phyloP scores from a whole-genome alignment of 2,888 invertebrate genomes.

The Abrostola triplasia region DNA sequence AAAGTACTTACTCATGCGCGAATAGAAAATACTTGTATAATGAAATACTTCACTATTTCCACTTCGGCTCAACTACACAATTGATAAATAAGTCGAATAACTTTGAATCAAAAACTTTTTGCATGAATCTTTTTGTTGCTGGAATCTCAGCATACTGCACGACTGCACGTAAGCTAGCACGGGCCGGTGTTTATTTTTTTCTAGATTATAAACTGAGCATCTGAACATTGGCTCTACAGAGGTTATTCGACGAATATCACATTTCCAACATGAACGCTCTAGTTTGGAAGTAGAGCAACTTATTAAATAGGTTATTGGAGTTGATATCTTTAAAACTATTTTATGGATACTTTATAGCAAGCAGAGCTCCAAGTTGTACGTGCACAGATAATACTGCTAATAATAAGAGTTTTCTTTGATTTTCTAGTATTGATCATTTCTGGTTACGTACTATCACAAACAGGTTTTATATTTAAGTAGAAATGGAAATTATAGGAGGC shows the following conservation, averaged over 20 bases:
- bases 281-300: conserved; percentile 46
- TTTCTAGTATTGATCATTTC: conserved; percentile 5
- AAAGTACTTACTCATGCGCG: conserved; percentile 64
- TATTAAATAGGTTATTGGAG: conserved; percentile 39
- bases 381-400: background rate
- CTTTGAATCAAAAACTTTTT: conserved; percentile 47
- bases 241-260: conserved; percentile 35
- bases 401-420: background rate
- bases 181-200: conserved; percentile 22
- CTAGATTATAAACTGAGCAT: conserved; percentile 20
- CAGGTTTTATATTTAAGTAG: conserved; percentile 88
- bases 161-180: conserved; percentile 5
- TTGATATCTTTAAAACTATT: conserved; percentile 39
- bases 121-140: conserved; percentile 34
- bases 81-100: conserved; percentile 58
- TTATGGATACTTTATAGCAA: conserved; percentile 27
- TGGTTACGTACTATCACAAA: conserved; percentile 43
- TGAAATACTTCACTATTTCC: conserved; percentile 63
- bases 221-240: conserved; percentile 24
- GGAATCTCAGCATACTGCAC: conserved; percentile 26
- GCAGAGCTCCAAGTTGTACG: conserved; percentile 13
- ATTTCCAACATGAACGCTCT: conserved; percentile 22
- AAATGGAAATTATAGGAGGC: conserved; percentile 93
- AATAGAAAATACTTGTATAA: conserved; percentile 65
- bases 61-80: conserved; percentile 27